These are phyloP conservation scores for Butorides virescens DNA, from an alignment of 2,113 vertebrate genomes.

Conservation along the genomic window DNA sequence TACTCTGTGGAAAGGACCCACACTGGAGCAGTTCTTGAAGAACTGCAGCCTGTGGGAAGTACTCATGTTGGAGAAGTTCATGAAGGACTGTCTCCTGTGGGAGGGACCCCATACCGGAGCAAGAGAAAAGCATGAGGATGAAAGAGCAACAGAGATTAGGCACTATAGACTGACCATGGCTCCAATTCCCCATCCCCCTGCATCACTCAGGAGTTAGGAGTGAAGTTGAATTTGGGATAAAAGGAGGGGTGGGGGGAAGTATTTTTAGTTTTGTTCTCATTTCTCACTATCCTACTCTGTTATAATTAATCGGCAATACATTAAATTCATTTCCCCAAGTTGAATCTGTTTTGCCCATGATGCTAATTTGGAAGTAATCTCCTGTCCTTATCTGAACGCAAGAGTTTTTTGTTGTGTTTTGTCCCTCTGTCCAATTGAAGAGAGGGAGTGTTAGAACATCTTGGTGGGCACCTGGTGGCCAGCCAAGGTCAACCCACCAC, in stretches of 20 bases:
- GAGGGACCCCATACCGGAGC: background rate
- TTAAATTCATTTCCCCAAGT: background rate
- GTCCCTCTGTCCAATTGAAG: background rate
- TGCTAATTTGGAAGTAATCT: background rate
- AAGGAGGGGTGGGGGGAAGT: background rate
- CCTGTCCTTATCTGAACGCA: background rate
- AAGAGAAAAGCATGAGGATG: background rate
- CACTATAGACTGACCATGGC: accelerated
- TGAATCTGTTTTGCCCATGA: accelerated
- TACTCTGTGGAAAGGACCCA: background rate
- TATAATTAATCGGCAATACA: background rate
- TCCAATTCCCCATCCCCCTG: background rate
- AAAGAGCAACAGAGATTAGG: background rate
- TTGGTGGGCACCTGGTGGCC: background rate
- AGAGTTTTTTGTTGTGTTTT: background rate
- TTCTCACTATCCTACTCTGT: background rate
- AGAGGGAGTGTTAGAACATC: background rate
- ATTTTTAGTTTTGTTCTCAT: background rate
- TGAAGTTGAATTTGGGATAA: background rate
- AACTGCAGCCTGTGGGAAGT: background rate
- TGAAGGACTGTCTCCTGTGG: background rate
- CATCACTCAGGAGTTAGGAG: background rate
- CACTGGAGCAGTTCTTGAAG: background rate
- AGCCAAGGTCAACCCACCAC: background rate
- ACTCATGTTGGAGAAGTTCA: background rate